Percentiles rank a stretch among this genome's conserved stretches.
Evolutionary conservation across 2,113 vertebrate genomes (phyloP).

Genomic region (Chiloscyllium plagiosum): DNA sequence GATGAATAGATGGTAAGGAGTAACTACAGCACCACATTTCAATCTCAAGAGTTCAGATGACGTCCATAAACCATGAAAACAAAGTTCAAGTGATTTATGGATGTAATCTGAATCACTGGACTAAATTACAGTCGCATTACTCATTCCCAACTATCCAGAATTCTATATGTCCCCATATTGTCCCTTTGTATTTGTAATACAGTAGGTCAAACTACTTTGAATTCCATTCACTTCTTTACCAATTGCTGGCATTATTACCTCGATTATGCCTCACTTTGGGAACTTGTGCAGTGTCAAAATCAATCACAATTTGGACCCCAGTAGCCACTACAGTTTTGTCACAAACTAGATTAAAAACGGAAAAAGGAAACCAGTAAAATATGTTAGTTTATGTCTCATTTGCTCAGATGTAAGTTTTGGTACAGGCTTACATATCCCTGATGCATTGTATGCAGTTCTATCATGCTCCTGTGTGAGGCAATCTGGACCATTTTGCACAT

Average conservation of each 20-base stretch:
- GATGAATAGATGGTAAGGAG: slow-evolving; percentile 33
- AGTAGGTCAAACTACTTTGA: slow-evolving; percentile 31
- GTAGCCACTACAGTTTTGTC: slow-evolving; percentile 3
- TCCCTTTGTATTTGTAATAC: slow-evolving; percentile 9
- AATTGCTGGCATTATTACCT: slow-evolving; percentile 28
- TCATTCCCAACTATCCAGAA: slow-evolving; percentile 20
- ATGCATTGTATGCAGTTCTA: neutral
- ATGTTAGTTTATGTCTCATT: neutral
- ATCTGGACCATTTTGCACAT: neutral
- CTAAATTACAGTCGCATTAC: slow-evolving; percentile 26
- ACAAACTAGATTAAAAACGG: slow-evolving; percentile 15
- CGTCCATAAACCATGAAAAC: slow-evolving; percentile 32
- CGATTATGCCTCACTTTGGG: slow-evolving; percentile 17
- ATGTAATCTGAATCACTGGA: slow-evolving; percentile 29
- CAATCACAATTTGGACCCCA: slow-evolving; percentile 29
- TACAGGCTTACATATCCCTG: neutral
- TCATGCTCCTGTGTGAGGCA: neutral
- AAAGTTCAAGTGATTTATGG: slow-evolving; percentile 35
- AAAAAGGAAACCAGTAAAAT: neutral
- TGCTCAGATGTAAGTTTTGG: neutral
- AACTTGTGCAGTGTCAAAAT: slow-evolving; percentile 20
- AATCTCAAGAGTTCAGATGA: slow-evolving; percentile 33
- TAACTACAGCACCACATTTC: slow-evolving; percentile 16
- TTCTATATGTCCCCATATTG: slow-evolving; percentile 28
- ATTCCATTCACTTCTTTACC: slow-evolving; percentile 20